Conservation (phyloP, 2,797 vertebrate species). For the Tapera naevia region DNA sequence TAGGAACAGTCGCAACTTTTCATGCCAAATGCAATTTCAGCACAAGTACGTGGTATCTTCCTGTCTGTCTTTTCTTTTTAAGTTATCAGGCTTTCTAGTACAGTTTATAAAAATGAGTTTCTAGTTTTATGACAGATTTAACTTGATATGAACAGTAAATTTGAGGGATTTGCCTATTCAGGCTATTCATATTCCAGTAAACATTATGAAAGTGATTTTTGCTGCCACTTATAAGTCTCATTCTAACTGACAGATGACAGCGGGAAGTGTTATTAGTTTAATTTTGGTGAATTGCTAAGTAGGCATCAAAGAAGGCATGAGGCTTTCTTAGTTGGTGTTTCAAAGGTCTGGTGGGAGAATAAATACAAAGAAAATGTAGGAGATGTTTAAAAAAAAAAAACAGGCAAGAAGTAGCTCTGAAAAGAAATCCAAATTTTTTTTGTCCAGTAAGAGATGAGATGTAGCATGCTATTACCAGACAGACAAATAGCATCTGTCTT, state of each 20-base stretch:
- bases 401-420: neutral
- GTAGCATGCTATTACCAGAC: neutral
- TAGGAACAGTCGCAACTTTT: neutral
- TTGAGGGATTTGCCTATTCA: conserved; percentile 23
- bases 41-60: neutral
- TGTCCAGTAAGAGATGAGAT: neutral
- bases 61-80: neutral
- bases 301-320: conserved; percentile 6
- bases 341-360: conserved; percentile 6
- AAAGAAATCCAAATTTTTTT: neutral
- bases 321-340: conserved; percentile 5
- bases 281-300: conserved; percentile 35
- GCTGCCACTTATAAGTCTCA: conserved; percentile 34
- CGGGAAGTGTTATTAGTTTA: conserved; percentile 58
- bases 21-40: neutral
- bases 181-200: conserved; percentile 38
- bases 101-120: neutral
- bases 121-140: conserved; percentile 12
- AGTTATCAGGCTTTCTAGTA: neutral
- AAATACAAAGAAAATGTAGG: conserved; percentile 39
- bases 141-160: neutral
- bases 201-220: conserved; percentile 44
- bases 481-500: neutral
- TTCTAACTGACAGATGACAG: conserved; percentile 54
- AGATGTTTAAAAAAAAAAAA: neutral